phyloP scores from a whole-genome alignment of 2,113 vertebrate genomes.

The Fulica atra region DNA sequence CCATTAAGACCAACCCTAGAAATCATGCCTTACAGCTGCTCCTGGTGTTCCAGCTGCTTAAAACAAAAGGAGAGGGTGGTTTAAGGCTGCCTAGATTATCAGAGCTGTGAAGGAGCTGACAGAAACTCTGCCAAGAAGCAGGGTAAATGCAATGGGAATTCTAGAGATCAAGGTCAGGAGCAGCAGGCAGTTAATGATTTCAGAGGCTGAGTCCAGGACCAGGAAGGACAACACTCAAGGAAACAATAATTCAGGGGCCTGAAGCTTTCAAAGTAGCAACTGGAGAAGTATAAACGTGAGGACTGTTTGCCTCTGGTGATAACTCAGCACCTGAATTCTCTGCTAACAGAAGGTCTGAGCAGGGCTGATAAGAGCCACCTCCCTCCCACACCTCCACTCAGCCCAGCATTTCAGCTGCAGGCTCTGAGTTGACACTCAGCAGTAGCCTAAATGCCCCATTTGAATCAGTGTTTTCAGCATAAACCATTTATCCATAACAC shows the following conservation, averaged over 20 bases:
- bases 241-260: not conserved
- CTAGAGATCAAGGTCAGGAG: not conserved
- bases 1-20: not conserved
- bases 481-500: not conserved
- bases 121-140: not conserved
- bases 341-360: not conserved
- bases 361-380: not conserved
- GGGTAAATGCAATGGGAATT: not conserved
- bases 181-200: not conserved
- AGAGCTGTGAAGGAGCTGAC: not conserved
- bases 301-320: not conserved
- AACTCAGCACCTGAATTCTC: not conserved
- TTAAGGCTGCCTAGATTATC: not conserved
- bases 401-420: not conserved
- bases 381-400: not conserved
- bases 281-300: accelerated
- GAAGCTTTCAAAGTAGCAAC: not conserved
- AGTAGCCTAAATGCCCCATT: not conserved
- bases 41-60: not conserved
- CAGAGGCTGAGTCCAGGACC: not conserved
- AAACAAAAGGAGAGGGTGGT: not conserved
- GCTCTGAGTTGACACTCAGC: not conserved
- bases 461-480: not conserved
- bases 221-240: not conserved
- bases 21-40: not conserved